These are phyloP conservation scores for Crotalus tigris DNA, from an alignment of 2,113 vertebrate species.

Conservation along the genomic window DNA sequence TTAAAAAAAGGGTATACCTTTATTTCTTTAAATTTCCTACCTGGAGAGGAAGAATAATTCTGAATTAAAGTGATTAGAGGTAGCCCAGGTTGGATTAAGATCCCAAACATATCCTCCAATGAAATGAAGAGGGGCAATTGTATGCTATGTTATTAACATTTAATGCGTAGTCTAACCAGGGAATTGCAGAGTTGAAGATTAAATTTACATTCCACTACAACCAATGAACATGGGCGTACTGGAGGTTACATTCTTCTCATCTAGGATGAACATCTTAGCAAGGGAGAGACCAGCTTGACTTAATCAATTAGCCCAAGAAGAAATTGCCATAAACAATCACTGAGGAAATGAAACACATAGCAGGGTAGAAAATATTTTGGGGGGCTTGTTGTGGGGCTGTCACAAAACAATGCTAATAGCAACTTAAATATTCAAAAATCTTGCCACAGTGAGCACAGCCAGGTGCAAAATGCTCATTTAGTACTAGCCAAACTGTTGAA, in stretches of 20 bases:
- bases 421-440: neutral
- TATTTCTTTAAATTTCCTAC: neutral
- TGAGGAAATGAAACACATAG: neutral
- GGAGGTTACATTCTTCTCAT: neutral
- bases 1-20: neutral
- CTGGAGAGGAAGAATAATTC: neutral
- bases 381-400: neutral
- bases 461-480: neutral
- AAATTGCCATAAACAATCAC: neutral
- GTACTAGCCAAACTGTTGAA: neutral
- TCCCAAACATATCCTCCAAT: neutral
- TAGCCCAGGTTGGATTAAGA: neutral
- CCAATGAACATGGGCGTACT: neutral
- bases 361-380: neutral
- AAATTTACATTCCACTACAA: neutral
- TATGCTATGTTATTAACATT: neutral
- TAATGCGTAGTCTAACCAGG: neutral
- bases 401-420: neutral
- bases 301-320: neutral
- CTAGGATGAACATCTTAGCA: neutral
- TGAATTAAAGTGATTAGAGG: neutral
- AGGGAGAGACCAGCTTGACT: neutral
- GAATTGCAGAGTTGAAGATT: neutral
- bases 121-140: neutral
- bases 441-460: neutral